Base-by-base conservation (phyloP, 2,888 invertebrate species). In the Lasioglossum villosulum region DNA sequence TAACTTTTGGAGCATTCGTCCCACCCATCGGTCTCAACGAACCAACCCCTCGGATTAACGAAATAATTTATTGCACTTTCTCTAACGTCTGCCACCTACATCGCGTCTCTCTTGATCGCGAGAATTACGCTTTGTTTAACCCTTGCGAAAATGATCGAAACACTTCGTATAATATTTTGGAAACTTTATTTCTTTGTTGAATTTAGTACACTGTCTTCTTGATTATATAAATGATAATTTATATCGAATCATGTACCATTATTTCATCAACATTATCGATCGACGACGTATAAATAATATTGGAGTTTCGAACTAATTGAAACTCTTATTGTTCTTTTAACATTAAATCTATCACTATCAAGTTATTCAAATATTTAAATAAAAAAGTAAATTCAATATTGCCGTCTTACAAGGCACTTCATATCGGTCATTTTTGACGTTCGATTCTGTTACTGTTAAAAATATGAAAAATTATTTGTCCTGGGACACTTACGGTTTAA, bases 31-130 rank as follows among this genome's bases (percentile, higher is more conserved):
- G 72, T 37, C 82, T 80, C 80, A 63, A 34, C 70, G 80, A 86
- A 39, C 72, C 86, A 84, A 78, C 83, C 70, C 83, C 80, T 74
- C 82, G 68, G 80, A 86, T 89, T 88, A 88, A 74, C 56, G 70
- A 78, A 79, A 84, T 82, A 90, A 89, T 89, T 89, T 89, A 89
- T 90, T 75, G 78, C 86, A 86, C 83, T 88, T 86, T 88, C 88
- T 86, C 89, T 78, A 63, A 75, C 48, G 76, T 27, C 72, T 34
- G 12, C 83, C 88, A 82, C 88, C 82, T 82, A 90, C 86, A 86
- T 76, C 42, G 48, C 45, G 8, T 34, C 52, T 59, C 59, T 66
- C 59, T 56, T 72, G 52, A 63, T 45, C 48, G 80, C 16, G 79
- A 52, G 84, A 80, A 80, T n/a, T 56, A 23, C 8, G 70, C 63